A percentile compares a stretch with the other conserved stretches of the same genome.
Evolutionary conservation across 2,888 invertebrate species (phyloP).

Genomic region (Eristalis pertinax): DNA sequence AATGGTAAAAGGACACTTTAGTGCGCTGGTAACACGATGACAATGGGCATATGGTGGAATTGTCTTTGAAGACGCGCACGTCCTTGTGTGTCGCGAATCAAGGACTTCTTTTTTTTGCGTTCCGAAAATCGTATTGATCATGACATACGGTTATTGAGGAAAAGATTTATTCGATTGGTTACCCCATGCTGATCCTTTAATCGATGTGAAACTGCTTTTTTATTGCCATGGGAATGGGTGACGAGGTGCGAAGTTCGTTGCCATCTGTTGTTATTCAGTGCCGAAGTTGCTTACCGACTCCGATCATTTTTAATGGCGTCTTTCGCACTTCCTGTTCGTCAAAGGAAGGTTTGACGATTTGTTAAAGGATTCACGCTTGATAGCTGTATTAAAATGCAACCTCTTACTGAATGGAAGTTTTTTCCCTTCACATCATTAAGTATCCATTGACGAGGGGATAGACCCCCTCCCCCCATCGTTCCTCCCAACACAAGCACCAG

Average conservation of each 20-base stretch:
- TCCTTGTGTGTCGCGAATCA: constrained; percentile 49
- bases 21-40: constrained; percentile 64
- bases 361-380: no score
- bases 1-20: constrained; percentile 66
- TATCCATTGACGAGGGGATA: no score
- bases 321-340: no score
- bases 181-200: constrained; percentile 27
- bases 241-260: no score
- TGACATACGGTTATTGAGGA: constrained; percentile 8
- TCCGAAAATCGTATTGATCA: constrained; percentile 38
- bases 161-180: constrained; percentile 27
- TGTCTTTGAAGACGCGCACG: constrained; percentile 35
- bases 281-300: no score
- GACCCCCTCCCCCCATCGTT: neutral
- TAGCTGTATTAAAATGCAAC: no score
- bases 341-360: no score
- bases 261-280: no score
- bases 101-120: constrained; percentile 12
- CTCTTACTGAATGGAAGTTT: no score
- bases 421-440: no score
- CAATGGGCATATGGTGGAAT: constrained; percentile 44
- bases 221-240: no score
- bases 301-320: no score
- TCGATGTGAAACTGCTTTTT: constrained; percentile 6
- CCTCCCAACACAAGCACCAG: neutral